Conservation (phyloP, 2,797 vertebrate genomes). For the Diplodus sargus region DNA sequence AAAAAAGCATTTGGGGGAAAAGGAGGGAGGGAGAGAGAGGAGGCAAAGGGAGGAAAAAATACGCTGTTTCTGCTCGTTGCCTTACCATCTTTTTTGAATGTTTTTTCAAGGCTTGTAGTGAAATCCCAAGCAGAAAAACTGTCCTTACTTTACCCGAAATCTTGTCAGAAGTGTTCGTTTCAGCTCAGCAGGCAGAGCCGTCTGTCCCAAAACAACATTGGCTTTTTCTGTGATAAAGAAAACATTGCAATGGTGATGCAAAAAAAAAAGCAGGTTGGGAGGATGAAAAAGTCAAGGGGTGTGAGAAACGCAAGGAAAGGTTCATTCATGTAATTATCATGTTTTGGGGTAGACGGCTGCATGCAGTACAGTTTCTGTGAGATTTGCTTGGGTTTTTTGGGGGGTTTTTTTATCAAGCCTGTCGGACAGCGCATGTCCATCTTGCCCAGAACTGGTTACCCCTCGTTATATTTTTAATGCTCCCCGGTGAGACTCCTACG, state of each 20-base stretch:
- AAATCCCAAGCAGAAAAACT: slow-evolving; percentile 45
- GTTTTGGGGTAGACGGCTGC: slow-evolving; percentile 31
- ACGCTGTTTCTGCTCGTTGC: slow-evolving; percentile 41
- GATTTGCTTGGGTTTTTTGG: slow-evolving; percentile 3
- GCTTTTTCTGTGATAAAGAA: slow-evolving; percentile 56
- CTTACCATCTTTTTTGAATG: slow-evolving; percentile 48
- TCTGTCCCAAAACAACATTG: slow-evolving; percentile 57
- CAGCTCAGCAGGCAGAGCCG: slow-evolving; percentile 68
- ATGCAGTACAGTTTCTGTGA: background rate
- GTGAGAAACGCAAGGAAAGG: background rate
- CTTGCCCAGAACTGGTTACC: slow-evolving; percentile 38
- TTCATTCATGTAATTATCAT: slow-evolving; percentile 40
- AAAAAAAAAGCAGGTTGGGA: slow-evolving; percentile 32
- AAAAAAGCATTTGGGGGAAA: slow-evolving; percentile 6
- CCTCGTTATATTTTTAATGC: slow-evolving; percentile 49
- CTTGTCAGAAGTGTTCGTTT: slow-evolving; percentile 64
- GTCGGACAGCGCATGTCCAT: slow-evolving; percentile 37
- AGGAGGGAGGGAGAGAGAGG: slow-evolving; percentile 3
- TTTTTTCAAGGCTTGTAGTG: slow-evolving; percentile 43
- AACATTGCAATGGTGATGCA: slow-evolving; percentile 39
- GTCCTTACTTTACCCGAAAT: slow-evolving; percentile 60
- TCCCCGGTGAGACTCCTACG: slow-evolving; percentile 37
- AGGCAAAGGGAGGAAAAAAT: slow-evolving; percentile 32
- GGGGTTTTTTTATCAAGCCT: slow-evolving; percentile 36
- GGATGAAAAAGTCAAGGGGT: slow-evolving; percentile 30